phyloP scores from a whole-genome alignment of 2,888 invertebrate species.

The Lycia hirtaria region DNA sequence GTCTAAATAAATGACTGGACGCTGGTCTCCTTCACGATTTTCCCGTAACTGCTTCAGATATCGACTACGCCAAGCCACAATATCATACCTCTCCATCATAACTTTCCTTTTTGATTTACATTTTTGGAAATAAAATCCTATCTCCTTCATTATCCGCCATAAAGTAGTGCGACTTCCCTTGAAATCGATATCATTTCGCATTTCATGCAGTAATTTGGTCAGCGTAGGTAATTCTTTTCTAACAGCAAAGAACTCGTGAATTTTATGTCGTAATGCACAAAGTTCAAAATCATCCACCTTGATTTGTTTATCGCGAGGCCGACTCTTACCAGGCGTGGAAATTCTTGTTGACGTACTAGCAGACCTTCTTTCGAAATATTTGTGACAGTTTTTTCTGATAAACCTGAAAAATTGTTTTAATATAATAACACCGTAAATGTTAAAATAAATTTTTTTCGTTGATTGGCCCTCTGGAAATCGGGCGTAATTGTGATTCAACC shows the following conservation, averaged over 20 bases:
- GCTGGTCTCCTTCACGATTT: not conserved
- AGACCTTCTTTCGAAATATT: conserved; percentile 12
- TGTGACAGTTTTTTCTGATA: conserved; percentile 14
- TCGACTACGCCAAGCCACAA: not conserved
- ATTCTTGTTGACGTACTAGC: conserved; percentile 4
- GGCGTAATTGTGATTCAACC: too few relatives aligned
- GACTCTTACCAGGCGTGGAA: conserved; percentile 5
- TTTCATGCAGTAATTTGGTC: conserved; percentile 5
- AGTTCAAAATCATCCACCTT: conserved; percentile 15
- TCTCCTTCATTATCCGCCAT: not conserved
- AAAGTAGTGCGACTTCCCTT: not conserved
- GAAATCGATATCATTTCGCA: not conserved
- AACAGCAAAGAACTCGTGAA: not conserved
- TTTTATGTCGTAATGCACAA: conserved; percentile 1
- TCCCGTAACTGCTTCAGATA: not conserved
- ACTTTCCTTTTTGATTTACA: not conserved
- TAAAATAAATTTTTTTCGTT: too few relatives aligned
- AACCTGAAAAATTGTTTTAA: too few relatives aligned
- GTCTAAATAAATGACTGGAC: not conserved
- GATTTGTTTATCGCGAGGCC: conserved; percentile 7
- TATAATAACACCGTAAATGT: too few relatives aligned
- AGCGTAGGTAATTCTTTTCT: conserved; percentile 8
- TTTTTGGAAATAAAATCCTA: not conserved
- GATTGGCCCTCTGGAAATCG: too few relatives aligned
- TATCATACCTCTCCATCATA: conserved; percentile 2